Evolutionary conservation across 2,113 vertebrate species (phyloP).

Genomic region (Aegotheles bennettii): DNA sequence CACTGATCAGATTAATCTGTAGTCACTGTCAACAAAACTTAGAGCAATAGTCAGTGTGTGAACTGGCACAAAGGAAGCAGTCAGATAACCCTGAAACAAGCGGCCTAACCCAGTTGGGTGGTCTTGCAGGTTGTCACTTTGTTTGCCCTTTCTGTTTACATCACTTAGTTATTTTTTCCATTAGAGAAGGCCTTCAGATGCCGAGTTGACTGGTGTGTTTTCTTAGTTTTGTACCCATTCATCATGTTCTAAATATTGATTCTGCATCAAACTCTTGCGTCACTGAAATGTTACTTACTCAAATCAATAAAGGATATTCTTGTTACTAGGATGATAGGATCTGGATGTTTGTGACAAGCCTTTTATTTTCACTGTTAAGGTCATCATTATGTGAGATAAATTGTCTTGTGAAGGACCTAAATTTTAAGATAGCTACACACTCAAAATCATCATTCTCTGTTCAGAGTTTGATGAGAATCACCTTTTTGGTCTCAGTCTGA

Average conservation of each 20-base stretch:
- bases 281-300: background rate
- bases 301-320: background rate
- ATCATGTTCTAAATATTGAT: slow-evolving; percentile 54
- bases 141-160: slow-evolving; percentile 54
- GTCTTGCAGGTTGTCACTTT: slow-evolving; percentile 31
- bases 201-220: slow-evolving; percentile 13
- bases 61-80: slow-evolving; percentile 19
- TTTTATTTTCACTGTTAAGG: background rate
- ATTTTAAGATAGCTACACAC: background rate
- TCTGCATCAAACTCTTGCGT: background rate
- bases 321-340: background rate
- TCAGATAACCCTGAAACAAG: slow-evolving; percentile 23
- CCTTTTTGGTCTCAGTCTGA: background rate
- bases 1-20: slow-evolving; percentile 1
- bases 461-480: background rate
- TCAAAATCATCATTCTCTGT: background rate
- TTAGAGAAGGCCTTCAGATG: slow-evolving; percentile 42
- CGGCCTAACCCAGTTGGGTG: slow-evolving; percentile 42
- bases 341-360: background rate
- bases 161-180: slow-evolving; percentile 41
- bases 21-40: slow-evolving; percentile 37
- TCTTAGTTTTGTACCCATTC: slow-evolving; percentile 27
- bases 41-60: background rate
- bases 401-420: background rate
- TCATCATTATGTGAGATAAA: background rate